Conservation (phyloP, 2,113 vertebrate genomes). For the Aptenodytes forsteri region DNA sequence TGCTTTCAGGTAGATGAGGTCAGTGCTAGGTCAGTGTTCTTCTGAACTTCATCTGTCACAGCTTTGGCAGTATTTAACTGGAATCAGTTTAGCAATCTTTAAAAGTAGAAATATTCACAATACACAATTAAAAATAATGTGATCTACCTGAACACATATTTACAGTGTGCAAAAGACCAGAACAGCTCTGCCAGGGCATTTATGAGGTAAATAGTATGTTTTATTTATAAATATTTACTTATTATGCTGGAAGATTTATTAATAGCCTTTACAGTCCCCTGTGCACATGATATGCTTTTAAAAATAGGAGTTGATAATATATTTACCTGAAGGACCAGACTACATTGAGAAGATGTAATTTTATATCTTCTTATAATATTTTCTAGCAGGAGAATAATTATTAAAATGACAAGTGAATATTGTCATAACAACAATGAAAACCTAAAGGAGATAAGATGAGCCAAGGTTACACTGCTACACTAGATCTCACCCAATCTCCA, state of each 20-base stretch:
- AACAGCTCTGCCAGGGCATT: background rate
- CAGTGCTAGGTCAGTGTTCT: background rate
- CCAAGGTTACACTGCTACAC: background rate
- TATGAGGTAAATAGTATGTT: background rate
- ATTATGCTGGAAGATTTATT: background rate
- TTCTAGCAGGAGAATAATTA: background rate
- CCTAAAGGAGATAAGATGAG: background rate
- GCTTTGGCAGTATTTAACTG: background rate
- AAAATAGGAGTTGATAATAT: background rate
- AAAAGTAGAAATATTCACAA: background rate
- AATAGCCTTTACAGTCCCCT: background rate
- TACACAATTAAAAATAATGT: conserved; percentile 23
- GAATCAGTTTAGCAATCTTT: background rate
- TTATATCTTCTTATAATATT: background rate
- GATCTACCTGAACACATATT: background rate
- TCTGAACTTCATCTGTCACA: background rate
- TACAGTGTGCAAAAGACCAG: background rate
- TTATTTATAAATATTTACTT: conserved; percentile 34
- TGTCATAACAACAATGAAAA: background rate
- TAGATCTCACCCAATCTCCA: background rate
- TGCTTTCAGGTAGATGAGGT: background rate
- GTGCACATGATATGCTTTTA: background rate
- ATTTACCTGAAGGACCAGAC: background rate
- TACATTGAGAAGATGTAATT: background rate
- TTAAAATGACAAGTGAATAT: background rate